phyloP scores from a whole-genome alignment of 2,797 vertebrate genomes.

The Scyliorhinus canicula region DNA sequence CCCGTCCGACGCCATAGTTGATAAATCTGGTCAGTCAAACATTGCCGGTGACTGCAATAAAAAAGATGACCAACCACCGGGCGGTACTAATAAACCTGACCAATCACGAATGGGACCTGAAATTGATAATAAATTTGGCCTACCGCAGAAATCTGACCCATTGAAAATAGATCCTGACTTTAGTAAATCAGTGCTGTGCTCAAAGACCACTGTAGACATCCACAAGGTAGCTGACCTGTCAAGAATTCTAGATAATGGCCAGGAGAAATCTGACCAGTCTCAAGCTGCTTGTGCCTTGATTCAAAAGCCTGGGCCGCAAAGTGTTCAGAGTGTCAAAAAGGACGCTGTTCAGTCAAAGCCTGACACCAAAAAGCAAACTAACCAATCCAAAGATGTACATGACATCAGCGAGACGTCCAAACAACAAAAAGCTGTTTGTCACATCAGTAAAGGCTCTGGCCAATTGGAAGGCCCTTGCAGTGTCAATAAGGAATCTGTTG shows the following conservation, averaged over 20 bases:
- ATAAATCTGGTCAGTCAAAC: constrained; percentile 61
- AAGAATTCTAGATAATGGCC: neutral
- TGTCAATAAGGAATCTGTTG: neutral
- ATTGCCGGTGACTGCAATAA: constrained; percentile 56
- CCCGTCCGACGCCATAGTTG: neutral
- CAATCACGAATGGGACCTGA: neutral
- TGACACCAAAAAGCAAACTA: constrained; percentile 54
- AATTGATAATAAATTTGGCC: constrained; percentile 23
- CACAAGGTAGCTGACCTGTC: neutral
- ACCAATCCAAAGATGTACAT: constrained; percentile 63
- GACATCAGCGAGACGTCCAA: constrained; percentile 42
- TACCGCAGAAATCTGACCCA: neutral
- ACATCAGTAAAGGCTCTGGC: constrained; percentile 36
- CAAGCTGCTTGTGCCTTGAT: constrained; percentile 42
- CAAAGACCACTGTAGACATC: constrained; percentile 39
- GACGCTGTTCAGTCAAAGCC: constrained; percentile 49
- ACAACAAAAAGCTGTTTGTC: neutral
- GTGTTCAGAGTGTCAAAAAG: too few relatives aligned
- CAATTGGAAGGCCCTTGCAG: constrained; percentile 40
- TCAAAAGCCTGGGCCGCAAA: constrained; percentile 40
- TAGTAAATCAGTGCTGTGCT: constrained; percentile 29
- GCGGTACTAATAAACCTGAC: neutral
- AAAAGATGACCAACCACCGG: neutral
- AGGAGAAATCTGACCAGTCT: constrained; percentile 25
- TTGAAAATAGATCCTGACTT: neutral